Evolutionary conservation across 2,113 vertebrate species (phyloP), one percentile per base, ranked within the genome.

Genomic region (Bothrops jararaca): DNA sequence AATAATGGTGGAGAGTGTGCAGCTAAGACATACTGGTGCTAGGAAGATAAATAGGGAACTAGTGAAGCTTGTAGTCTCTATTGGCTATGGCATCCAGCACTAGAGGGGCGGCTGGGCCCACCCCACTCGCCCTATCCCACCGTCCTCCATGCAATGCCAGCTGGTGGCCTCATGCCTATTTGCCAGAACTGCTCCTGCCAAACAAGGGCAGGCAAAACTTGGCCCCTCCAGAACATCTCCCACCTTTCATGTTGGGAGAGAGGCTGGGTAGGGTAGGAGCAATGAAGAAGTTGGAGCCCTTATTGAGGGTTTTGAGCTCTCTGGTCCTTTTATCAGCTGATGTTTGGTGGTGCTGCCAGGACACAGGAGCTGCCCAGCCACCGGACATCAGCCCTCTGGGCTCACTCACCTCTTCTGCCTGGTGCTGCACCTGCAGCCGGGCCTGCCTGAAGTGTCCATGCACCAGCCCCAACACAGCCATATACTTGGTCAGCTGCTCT

Each of bases 141-240:
- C 2, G 0, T 18, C 64, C 64, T 18, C n/a, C n/a, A 34, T 15
- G 13, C 95, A 98, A 96, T 85, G 96, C 96, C 94, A 9, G 95
- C 91, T 96, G 57, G 96, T 96, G 5, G 97, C 87, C 80, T 97
- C 96, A 24, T 97, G 95, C 92, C 96, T 89, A 95, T 95, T 96
- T 98, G 97, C 95, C 97, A 98, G 92, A 93, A 95, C 4, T 95
- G 93, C 94, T 97, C 97, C 95, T 94, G 97, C 91, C 60, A 80
- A 20, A 34, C n/a, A 39, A 80, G 69, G n/a, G 2, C 69, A 39
- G 34, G 69, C 15, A 80, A 20, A 39, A 20, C 15, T 0, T 80
- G 69, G n/a, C 34, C 34, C 69, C 34, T 8, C 34, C 42, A 90
- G n/a, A 80, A 39, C 34, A 0, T 15, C 15, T 7, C n/a, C 69